Evolutionary conservation across 2,113 vertebrate genomes (phyloP), one percentile per base, ranked within the genome.

Genomic region (Istiophorus platypterus): DNA sequence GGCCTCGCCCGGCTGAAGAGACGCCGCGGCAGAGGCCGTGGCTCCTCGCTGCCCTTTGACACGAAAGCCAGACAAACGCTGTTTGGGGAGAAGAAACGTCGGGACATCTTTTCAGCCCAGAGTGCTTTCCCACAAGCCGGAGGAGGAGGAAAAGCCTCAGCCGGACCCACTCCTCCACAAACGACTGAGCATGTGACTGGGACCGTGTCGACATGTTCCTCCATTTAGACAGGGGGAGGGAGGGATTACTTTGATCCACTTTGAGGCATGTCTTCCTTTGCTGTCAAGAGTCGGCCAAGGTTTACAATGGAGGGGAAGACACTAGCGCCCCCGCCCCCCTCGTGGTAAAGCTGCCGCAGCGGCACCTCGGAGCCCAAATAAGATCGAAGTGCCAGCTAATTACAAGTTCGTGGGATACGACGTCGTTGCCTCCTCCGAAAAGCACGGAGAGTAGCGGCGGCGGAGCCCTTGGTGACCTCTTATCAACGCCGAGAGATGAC

Each of bases 201-300:
- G 75, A 80, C 80, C 73, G 49, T 89, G 91, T 91, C 90, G 91
- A 88, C 81, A 86, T 72, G 82, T 77, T 84, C 81, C 65, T 83
- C 63, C 70, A 68, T 91, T 91, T 84, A 81, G 82, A 84, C 54
- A 42, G 56, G 45, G 78, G 74, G 47, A 51, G 78, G 87, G 84
- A 49, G 67, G 73, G 59, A 67, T 59, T 49, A 72, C 91, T 92
- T 93, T 91, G 89, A 93, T 90, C 87, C 87, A 81, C 86, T 89
- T 63, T 82, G 80, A 91, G 73, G 70, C 88, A 82, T 69, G 85
- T 88, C 88, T 88, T 88, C 88, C 86, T 88, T 80, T 81, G 81
- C 81, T 82, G 87, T 76, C 15, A 26, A 75, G 83, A 77, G 82
- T 64, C 26, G 14, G 66, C 77, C 39, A 49, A 59, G 59, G 37